Evolutionary conservation across 1,140 invertebrate species (phyloP).

Genomic region (Tachypleus tridentatus): DNA sequence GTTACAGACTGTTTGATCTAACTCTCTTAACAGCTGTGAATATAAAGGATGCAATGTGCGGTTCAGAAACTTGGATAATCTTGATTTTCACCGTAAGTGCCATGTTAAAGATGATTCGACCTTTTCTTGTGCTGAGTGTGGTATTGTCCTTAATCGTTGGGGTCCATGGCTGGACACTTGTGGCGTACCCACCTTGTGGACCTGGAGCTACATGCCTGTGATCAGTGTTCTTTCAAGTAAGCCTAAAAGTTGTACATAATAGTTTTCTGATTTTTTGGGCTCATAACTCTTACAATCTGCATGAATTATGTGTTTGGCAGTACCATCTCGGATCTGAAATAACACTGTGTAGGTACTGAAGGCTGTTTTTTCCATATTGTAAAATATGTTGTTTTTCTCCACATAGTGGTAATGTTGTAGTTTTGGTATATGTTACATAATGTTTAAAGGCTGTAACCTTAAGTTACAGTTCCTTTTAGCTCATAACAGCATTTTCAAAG

Average conservation of each 20-base stretch:
- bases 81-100: slow-evolving; percentile 45
- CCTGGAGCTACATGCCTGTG: slow-evolving; percentile 36
- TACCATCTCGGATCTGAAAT: background rate
- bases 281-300: too few relatives aligned
- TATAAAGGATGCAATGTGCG: slow-evolving; percentile 35
- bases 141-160: slow-evolving; percentile 38
- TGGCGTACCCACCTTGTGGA: slow-evolving; percentile 36
- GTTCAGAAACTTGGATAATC: slow-evolving; percentile 36
- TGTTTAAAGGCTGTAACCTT: too few relatives aligned
- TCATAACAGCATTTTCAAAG: too few relatives aligned
- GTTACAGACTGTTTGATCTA: too few relatives aligned
- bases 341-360: background rate
- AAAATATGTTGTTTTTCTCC: background rate
- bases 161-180: slow-evolving; percentile 33
- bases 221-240: slow-evolving; percentile 31
- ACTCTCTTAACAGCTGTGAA: slow-evolving; percentile 23
- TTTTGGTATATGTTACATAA: too few relatives aligned
- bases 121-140: slow-evolving; percentile 54
- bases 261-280: too few relatives aligned
- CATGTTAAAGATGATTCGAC: slow-evolving; percentile 36
- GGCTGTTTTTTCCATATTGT: background rate
- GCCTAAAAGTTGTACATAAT: background rate
- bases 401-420: background rate
- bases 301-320: too few relatives aligned
- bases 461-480: too few relatives aligned